Evolutionary conservation across 2,113 vertebrate species (phyloP).

Genomic region (Trinectes maculatus): DNA sequence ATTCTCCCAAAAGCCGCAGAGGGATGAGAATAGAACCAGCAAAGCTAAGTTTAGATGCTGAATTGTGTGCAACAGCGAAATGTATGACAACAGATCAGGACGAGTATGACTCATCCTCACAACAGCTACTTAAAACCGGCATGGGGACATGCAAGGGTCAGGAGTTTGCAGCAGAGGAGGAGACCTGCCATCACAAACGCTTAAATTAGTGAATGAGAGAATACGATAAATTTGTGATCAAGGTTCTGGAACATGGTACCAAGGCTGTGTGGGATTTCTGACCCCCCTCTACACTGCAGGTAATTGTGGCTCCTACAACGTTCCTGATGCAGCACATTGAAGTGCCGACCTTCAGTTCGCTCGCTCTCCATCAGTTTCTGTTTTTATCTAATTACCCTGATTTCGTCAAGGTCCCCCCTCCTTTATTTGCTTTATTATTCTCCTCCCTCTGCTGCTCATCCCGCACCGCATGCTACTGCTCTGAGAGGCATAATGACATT

Average conservation of each 20-base stretch:
- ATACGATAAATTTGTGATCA: too few relatives aligned
- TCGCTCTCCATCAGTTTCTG: constrained; percentile 54
- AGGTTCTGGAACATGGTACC: too few relatives aligned
- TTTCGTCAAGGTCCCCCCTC: constrained; percentile 36
- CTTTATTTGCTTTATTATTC: constrained; percentile 5
- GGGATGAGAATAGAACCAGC: constrained; percentile 1
- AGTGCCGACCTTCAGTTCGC: constrained; percentile 59
- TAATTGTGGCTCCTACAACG: constrained; percentile 37
- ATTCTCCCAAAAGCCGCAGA: not conserved
- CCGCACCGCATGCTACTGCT: constrained; percentile 4
- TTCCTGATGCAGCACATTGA: constrained; percentile 36
- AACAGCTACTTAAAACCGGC: not conserved
- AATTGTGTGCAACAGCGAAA: not conserved
- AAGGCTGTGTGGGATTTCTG: constrained; percentile 23
- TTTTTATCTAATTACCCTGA: constrained; percentile 49
- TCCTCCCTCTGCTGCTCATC: constrained; percentile 28
- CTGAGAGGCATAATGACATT: too few relatives aligned
- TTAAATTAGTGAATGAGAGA: constrained; percentile 16
- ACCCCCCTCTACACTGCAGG: constrained; percentile 14
- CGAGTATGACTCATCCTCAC: constrained; percentile 9
- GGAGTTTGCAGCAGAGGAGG: not conserved
- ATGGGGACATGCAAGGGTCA: not conserved
- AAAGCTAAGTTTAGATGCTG: not conserved
- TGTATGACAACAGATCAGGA: not conserved
- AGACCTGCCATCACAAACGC: constrained; percentile 7